Evolutionary conservation across 2,113 vertebrate genomes (phyloP), one percentile per base, ranked within the genome.

Genomic region (Ploceus nigricollis): DNA sequence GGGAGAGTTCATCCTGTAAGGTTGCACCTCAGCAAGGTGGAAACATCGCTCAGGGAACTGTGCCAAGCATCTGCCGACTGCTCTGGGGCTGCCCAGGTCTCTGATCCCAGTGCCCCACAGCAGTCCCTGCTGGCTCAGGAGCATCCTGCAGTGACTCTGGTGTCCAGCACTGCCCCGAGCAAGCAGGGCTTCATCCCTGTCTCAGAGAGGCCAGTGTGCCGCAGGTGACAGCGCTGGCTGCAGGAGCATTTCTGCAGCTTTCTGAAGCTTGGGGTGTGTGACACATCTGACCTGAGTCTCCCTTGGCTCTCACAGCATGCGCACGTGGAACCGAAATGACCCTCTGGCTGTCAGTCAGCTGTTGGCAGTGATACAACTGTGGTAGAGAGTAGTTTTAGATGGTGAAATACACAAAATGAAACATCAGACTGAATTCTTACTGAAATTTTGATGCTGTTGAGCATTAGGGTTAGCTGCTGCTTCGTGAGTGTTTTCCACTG

Each of bases 351-450:
- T 50, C 9, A 35, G 69, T 40, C 40, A 78, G 9, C 64, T 58
- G 33, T 69, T 87, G 89, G 88, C 94, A 95, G 85, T 47, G 79
- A 76, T 80, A 66, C 56, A 89, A 51, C 33, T 56, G 68, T n/a
- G 64, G 33, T 15, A 64, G 33, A 88, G 37, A 76, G 61, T 3
- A 48, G 28, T 40, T 75, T 77, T 37, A 76, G 31, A 25, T 53
- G 33, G 30, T 25, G 73, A 77, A 93, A 81, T 35, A 47, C 10
- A 72, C n/a, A 39, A 65, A 69, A 45, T 33, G 25, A 79, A 93
- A 60, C 22, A 37, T 25, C 22, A 42, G 51, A 56, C 40, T 57
- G 51, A 89, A 82, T 47, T 72, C 47, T 68, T 70, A 54, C 58
- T 68, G 61, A 42, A 61, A 42, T 8, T 27, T 45, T 8, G 2